Evolutionary conservation across 2,888 invertebrate species (phyloP).

Genomic region (Machimus atricapillus): DNA sequence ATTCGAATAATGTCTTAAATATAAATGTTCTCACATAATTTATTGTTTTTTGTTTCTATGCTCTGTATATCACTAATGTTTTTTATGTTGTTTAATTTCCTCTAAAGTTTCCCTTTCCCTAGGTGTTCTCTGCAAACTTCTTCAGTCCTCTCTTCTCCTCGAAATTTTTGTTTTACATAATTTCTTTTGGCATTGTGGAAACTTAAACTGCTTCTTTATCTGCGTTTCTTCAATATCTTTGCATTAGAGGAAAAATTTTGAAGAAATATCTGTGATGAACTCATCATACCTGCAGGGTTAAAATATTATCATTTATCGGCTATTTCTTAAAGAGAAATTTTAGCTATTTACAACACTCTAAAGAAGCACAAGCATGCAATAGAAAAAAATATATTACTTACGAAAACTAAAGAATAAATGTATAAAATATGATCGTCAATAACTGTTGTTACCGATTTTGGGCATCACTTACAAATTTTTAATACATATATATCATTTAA

Average conservation of each 20-base stretch:
- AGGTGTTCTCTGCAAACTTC: not conserved
- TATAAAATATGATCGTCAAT: not conserved
- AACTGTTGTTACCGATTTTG: not conserved
- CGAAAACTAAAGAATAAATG: not conserved
- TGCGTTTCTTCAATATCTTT: slow-evolving; percentile 10
- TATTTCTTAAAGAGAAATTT: not conserved
- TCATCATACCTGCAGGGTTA: slow-evolving; percentile 8
- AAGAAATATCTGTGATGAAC: not conserved
- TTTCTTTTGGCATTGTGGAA: slow-evolving; percentile 17
- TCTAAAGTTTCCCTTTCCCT: not conserved
- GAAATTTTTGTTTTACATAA: not conserved
- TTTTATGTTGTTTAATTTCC: not conserved
- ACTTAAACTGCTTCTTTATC: not conserved
- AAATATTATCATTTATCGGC: not conserved
- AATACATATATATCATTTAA: too few species aligned
- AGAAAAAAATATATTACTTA: not conserved
- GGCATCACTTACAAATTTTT: not conserved
- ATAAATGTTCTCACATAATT: slow-evolving; percentile 30
- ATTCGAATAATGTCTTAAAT: slow-evolving; percentile 7
- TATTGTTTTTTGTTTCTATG: slow-evolving; percentile 30
- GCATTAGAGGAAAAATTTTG: slow-evolving; percentile 3
- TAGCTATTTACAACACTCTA: not conserved
- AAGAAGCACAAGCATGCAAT: not conserved
- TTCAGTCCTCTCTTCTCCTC: not conserved
- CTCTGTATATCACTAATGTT: slow-evolving; percentile 32